A percentile compares a stretch with the other conserved stretches of the same genome.
phyloP scores from a whole-genome alignment of 2,888 invertebrate species.

The Atherix ibis region DNA sequence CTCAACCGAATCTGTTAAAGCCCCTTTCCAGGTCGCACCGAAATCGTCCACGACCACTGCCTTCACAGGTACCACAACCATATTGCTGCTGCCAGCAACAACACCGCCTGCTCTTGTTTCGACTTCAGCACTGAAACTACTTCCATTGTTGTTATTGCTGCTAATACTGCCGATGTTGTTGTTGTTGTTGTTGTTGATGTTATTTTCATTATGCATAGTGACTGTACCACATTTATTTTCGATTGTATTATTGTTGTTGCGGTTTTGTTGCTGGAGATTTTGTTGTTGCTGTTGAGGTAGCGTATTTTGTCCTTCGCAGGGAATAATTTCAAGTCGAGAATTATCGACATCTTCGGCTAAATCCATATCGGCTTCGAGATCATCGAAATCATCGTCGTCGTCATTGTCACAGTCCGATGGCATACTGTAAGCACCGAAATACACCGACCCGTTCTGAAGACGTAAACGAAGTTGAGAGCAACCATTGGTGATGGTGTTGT shows the following conservation, averaged over 20 bases:
- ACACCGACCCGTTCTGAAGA: no score
- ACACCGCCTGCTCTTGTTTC: no score
- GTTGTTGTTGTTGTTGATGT: slow-evolving; percentile 3
- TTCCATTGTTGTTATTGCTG: slow-evolving; percentile 1
- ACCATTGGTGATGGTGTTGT: no score
- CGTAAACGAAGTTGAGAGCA: no score
- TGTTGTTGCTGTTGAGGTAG: neutral
- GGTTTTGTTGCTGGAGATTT: neutral
- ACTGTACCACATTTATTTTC: neutral
- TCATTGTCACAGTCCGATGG: neutral
- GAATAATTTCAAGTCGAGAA: neutral
- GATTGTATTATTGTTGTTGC: neutral
- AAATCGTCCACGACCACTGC: no score
- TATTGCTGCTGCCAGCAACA: no score
- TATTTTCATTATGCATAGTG: slow-evolving; percentile 2
- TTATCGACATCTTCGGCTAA: neutral
- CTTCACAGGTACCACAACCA: no score
- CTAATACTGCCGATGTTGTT: slow-evolving; percentile 3
- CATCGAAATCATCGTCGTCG: neutral
- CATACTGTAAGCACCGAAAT: no score
- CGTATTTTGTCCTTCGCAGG: neutral
- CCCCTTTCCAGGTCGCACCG: no score
- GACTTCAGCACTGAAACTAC: slow-evolving; percentile 1
- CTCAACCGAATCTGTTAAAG: no score
- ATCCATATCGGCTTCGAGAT: no score